phyloP scores from a whole-genome alignment of 2,113 vertebrate species.

The Chamaetylas fuelleborni region DNA sequence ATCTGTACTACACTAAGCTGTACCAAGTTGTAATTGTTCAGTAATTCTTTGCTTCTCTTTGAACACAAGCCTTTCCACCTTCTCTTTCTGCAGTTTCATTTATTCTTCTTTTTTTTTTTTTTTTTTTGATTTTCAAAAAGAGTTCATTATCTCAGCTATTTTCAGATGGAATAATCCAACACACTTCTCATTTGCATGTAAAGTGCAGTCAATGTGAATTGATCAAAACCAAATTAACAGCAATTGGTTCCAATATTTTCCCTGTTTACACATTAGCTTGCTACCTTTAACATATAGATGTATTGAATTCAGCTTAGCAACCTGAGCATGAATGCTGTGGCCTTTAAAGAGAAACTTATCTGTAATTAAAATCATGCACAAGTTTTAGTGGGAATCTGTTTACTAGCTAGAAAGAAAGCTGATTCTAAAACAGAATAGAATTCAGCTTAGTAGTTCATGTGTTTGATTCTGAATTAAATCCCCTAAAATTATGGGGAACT shows the following conservation, averaged over 20 bases:
- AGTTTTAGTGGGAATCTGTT: constrained; percentile 79
- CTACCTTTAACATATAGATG: constrained; percentile 85
- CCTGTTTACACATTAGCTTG: constrained; percentile 84
- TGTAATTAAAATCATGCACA: constrained; percentile 99
- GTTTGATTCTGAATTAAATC: constrained; percentile 64
- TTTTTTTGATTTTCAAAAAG: background rate
- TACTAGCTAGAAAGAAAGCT: constrained; percentile 69
- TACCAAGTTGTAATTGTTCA: background rate
- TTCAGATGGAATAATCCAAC: constrained; percentile 22
- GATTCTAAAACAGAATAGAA: constrained; percentile 72
- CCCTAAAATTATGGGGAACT: constrained; percentile 22
- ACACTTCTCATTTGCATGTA: constrained; percentile 87
- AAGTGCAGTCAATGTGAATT: constrained; percentile 94
- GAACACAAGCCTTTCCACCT: background rate
- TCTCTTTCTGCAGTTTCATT: background rate
- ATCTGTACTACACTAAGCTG: background rate
- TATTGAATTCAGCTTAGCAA: constrained; percentile 97
- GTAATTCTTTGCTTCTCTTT: background rate
- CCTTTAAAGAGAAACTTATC: constrained; percentile 93
- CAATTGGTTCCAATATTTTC: constrained; percentile 92
- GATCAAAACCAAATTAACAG: constrained; percentile 93
- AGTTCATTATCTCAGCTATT: constrained; percentile 22
- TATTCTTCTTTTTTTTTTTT: background rate
- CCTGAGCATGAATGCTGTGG: constrained; percentile 83
- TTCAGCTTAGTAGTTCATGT: background rate